Evolutionary conservation across 1,140 invertebrate genomes (phyloP).

Genomic region (Drosophila micromelanica): DNA sequence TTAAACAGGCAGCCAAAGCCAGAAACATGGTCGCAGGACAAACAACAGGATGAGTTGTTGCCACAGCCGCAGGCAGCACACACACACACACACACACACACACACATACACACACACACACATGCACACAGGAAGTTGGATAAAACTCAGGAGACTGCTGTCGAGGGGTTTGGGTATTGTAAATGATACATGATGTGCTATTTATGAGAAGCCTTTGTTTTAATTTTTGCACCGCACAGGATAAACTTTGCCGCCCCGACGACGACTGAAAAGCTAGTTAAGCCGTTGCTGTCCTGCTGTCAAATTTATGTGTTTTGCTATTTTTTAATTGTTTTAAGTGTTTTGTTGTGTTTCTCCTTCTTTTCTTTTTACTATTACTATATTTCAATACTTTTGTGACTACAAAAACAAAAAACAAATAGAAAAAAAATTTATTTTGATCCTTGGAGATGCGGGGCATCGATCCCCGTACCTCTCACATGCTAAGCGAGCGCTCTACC

Average conservation of each 20-base stretch:
- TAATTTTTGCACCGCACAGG: conserved; percentile 63
- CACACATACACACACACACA: neutral
- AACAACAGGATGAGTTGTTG: conserved; percentile 12
- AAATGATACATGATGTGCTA: conserved; percentile 84
- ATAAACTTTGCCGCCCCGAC: conserved; percentile 53
- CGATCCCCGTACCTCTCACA: conserved; percentile 93
- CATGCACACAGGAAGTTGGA: conserved; percentile 3
- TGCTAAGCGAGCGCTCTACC: conserved; percentile 94
- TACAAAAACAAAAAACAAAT: conserved; percentile 2
- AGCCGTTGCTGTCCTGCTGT: conserved; percentile 43
- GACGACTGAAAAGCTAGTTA: conserved; percentile 63
- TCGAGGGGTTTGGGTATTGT: conserved; percentile 50
- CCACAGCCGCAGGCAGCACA: conserved; percentile 29
- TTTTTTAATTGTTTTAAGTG: conserved; percentile 83
- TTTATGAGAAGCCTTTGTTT: conserved; percentile 83
- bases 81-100: conserved; percentile 3
- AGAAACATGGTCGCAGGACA: conserved; percentile 30
- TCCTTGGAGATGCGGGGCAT: conserved; percentile 84
- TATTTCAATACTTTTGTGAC: neutral
- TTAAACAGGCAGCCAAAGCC: conserved; percentile 72
- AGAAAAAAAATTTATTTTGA: neutral
- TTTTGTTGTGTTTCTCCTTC: conserved; percentile 43
- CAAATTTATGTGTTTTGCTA: conserved; percentile 74
- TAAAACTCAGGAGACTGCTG: conserved; percentile 21
- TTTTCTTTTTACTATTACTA: neutral